Evolutionary conservation across 2,113 vertebrate species (phyloP).

Genomic region (Connochaetes taurinus): DNA sequence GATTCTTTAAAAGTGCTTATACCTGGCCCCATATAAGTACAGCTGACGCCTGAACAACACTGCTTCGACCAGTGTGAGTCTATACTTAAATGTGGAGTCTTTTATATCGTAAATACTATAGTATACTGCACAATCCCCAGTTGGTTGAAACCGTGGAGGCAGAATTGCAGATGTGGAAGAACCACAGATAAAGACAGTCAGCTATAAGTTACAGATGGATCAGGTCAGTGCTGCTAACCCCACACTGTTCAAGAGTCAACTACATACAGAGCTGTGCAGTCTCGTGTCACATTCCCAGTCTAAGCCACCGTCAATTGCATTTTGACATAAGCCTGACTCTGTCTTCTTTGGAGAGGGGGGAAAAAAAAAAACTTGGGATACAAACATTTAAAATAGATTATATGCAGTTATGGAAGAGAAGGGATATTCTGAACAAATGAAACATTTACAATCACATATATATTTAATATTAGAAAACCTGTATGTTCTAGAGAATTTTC

Average conservation of each 20-base stretch:
- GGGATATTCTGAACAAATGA: not conserved
- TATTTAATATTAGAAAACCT: not conserved
- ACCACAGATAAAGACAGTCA: not conserved
- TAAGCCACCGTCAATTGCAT: not conserved
- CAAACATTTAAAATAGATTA: not conserved
- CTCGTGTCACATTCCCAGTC: constrained; percentile 31
- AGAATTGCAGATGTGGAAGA: not conserved
- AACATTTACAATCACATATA: not conserved
- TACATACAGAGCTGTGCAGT: not conserved
- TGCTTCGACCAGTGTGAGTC: not conserved
- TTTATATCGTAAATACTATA: not conserved
- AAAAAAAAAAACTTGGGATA: not conserved
- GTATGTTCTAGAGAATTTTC: not conserved
- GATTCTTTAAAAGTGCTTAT: constrained; percentile 70
- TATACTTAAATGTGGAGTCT: not conserved
- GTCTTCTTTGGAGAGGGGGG: not conserved
- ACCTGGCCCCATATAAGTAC: not conserved
- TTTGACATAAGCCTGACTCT: not conserved
- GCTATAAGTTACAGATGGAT: not conserved
- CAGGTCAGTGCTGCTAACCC: not conserved
- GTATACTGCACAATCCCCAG: not conserved
- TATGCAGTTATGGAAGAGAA: not conserved
- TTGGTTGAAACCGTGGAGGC: not conserved
- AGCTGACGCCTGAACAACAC: not conserved
- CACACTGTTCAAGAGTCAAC: not conserved